Conservation (phyloP, 2,113 vertebrate genomes). For the Plecotus auritus region DNA sequence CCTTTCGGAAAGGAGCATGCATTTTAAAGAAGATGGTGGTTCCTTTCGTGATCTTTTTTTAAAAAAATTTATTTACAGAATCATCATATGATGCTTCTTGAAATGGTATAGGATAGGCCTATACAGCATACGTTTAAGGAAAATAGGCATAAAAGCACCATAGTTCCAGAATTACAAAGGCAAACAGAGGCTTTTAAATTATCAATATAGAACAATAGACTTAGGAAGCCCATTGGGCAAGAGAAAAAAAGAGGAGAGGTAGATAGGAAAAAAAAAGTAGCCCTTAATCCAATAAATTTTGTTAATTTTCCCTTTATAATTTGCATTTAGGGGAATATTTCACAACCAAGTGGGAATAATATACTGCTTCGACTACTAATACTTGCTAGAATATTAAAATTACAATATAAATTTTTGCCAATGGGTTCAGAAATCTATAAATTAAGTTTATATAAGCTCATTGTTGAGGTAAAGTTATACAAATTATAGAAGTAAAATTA, state of each 20-base stretch:
- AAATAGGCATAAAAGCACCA: neutral
- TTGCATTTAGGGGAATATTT: neutral
- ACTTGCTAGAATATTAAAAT: constrained; percentile 4
- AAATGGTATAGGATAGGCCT: neutral
- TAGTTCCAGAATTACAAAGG: neutral
- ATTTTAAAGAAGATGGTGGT: neutral
- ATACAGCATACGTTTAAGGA: neutral
- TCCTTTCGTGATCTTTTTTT: neutral
- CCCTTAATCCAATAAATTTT: neutral
- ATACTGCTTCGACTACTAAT: neutral
- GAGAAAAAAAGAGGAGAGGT: neutral
- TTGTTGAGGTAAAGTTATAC: neutral
- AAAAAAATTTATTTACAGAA: neutral
- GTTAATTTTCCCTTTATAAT: neutral
- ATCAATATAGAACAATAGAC: neutral
- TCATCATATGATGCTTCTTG: neutral
- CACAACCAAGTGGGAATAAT: neutral
- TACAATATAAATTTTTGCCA: neutral
- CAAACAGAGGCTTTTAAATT: neutral
- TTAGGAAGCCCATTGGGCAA: neutral
- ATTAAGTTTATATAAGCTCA: neutral
- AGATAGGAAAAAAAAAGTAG: neutral
- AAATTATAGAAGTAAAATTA: constrained; percentile 9
- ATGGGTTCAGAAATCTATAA: neutral
- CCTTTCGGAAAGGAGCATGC: neutral